Base-by-base conservation (phyloP, 2,113 vertebrate genomes). In the Misgurnus mizolepis region DNA sequence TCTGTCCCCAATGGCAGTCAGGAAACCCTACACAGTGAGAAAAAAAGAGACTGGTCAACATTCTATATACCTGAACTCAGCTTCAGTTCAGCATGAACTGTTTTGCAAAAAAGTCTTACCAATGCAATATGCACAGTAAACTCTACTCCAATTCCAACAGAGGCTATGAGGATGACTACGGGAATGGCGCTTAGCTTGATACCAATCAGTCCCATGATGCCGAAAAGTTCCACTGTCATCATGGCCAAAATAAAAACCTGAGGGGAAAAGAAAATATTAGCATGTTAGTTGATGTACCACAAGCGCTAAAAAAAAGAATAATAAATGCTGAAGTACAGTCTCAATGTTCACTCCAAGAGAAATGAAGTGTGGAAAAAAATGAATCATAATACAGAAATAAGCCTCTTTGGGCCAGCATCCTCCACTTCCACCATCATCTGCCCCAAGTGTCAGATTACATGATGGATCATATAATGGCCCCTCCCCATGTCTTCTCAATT, bases 171-270 rank as follows among this genome's bases (percentile, higher is more conserved):
- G 87, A 99, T 99, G 85, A 99, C 98, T 73, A 99, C 98, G 5
- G 98, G 97, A 53, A 99, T 97, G 0, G 98, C 98, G 39, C 97
- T 99, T 83, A 99, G 92, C 83, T 98, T 99, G 91, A 99, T 98
- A 71, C 95, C 98, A 79, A 99, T 98, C 66, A 99, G 94, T n/a
- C 97, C 98, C 98, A 99, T 99, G 94, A 99, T 98, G 80, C 98
- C 98, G 58, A 99, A 99, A 76, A 99, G 92, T 89, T 99, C 98
- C 62, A 99, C 94, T 0, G 97, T 99, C 97, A 99, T 99, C 85
- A 99, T 87, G 60, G 96, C 97, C 89, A 99, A 92, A 82, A 99
- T 96, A 85, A 96, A 88, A 83, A 99, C 97, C 98, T 99, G 83
- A 5, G 56, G 41, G 5, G 18, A 3, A 82, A 68, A 79, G 2